A percentile compares a stretch with the other conserved stretches of the same genome.
Evolutionary conservation across 2,888 invertebrate species (phyloP).

Genomic region (Paralinhomoeus sp.): DNA sequence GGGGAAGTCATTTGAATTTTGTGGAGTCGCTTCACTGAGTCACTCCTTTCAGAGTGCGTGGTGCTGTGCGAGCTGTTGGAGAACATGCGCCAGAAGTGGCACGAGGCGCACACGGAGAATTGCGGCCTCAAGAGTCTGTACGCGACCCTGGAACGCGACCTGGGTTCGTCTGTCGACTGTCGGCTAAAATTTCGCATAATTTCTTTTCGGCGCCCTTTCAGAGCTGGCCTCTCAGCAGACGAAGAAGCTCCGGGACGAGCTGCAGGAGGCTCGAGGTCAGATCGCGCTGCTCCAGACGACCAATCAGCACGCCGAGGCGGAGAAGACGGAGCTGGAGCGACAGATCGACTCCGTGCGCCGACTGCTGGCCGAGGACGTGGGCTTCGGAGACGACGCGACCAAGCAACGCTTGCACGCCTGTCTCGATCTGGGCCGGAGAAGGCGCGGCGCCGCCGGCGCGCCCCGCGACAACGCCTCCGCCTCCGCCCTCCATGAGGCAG

Average conservation of each 20-base stretch:
- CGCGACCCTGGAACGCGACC: not conserved
- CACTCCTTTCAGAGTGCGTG: not conserved
- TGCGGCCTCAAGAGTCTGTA: not conserved
- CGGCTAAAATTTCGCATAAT: too few relatives aligned
- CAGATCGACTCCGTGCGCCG: constrained; percentile 10
- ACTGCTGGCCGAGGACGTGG: constrained; percentile 4
- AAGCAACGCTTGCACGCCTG: too few relatives aligned
- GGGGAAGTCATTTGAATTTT: too few relatives aligned
- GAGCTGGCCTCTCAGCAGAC: too few relatives aligned
- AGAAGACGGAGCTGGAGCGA: constrained; percentile 9
- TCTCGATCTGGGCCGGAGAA: too few relatives aligned
- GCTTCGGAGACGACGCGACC: too few relatives aligned
- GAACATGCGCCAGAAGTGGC: not conserved
- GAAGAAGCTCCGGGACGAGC: constrained; percentile 1
- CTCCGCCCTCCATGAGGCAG: too few relatives aligned
- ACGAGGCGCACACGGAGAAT: not conserved
- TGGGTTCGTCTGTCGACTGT: too few relatives aligned
- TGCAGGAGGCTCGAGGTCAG: constrained; percentile 11
- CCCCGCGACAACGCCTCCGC: too few relatives aligned
- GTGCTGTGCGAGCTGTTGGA: not conserved
- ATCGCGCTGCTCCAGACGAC: constrained; percentile 9
- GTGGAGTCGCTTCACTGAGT: too few relatives aligned
- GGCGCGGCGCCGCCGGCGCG: too few relatives aligned
- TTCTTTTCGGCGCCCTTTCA: too few relatives aligned
- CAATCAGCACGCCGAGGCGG: constrained; percentile 9